Conservation (phyloP, 2,113 vertebrate species). For the Neofelis nebulosa region DNA sequence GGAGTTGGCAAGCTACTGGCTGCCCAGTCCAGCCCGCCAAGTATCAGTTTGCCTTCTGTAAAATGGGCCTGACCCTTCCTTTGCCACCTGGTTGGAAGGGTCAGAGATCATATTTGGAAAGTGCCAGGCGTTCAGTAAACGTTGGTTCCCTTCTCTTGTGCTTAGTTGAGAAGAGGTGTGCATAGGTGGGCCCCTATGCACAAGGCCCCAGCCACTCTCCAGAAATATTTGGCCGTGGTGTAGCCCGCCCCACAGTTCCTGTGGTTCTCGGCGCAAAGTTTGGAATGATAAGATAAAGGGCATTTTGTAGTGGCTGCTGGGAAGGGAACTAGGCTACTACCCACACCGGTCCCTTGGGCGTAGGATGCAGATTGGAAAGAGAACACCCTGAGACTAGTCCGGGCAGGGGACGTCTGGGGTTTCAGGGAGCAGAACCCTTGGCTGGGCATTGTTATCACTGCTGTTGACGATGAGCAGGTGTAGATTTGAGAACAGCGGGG, state of each 20-base stretch:
- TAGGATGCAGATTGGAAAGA: background rate
- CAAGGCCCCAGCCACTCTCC: background rate
- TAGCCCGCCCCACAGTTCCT: background rate
- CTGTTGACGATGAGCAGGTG: accelerated
- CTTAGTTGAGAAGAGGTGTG: background rate
- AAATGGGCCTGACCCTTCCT: background rate
- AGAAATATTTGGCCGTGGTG: background rate
- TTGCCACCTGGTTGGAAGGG: background rate
- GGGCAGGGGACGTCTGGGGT: background rate
- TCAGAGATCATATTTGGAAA: background rate
- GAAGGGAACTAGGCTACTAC: background rate
- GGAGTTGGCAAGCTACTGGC: background rate
- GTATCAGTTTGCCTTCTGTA: background rate
- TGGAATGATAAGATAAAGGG: background rate
- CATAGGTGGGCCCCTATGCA: background rate
- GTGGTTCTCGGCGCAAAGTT: background rate
- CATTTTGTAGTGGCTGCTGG: background rate
- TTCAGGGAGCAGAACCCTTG: background rate
- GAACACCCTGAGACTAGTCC: background rate
- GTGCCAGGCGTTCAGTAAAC: background rate
- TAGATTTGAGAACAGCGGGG: background rate
- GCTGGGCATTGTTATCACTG: background rate
- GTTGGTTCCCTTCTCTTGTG: background rate
- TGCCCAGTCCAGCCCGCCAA: background rate
- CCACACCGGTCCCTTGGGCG: background rate